Evolutionary conservation across 2,888 invertebrate genomes (phyloP).

Genomic region (Dicyrtomina minuta): DNA sequence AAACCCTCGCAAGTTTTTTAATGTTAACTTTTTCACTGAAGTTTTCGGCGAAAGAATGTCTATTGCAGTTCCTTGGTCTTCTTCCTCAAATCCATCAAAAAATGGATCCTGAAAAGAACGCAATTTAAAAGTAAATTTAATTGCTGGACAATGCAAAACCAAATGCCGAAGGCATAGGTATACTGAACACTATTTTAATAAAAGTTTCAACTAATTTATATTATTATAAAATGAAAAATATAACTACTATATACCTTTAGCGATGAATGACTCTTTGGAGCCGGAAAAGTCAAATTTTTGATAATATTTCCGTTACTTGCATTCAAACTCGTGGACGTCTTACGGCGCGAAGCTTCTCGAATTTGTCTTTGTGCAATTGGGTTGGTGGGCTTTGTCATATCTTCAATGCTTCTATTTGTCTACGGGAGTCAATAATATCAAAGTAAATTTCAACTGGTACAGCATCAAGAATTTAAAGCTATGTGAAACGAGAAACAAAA

Average conservation of each 20-base stretch:
- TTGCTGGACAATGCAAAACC: background rate
- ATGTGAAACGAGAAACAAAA: background rate
- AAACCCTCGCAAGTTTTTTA: conserved; percentile 37
- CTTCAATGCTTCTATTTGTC: conserved; percentile 65
- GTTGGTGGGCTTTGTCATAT: conserved; percentile 70
- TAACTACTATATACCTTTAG: conserved; percentile 40
- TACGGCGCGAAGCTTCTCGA: conserved; percentile 57
- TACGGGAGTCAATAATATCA: conserved; percentile 54
- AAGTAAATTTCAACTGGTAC: too few relatives aligned
- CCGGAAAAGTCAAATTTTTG: conserved; percentile 44
- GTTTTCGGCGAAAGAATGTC: conserved; percentile 50
- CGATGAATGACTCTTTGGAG: conserved; percentile 36
- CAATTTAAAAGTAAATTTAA: conserved; percentile 25
- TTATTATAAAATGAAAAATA: too few relatives aligned
- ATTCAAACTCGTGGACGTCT: conserved; percentile 41
- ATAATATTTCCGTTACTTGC: conserved; percentile 31
- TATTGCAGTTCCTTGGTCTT: conserved; percentile 60
- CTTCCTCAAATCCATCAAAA: conserved; percentile 84
- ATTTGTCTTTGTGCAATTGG: conserved; percentile 70
- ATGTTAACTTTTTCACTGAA: conserved; percentile 47
- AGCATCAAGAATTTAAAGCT: background rate
- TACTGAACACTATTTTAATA: too few relatives aligned
- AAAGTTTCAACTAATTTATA: too few relatives aligned
- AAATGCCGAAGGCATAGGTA: too few relatives aligned
- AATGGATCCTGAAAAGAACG: conserved; percentile 69